Conservation (phyloP, 2,797 vertebrate species). For the Ara ararauna region DNA sequence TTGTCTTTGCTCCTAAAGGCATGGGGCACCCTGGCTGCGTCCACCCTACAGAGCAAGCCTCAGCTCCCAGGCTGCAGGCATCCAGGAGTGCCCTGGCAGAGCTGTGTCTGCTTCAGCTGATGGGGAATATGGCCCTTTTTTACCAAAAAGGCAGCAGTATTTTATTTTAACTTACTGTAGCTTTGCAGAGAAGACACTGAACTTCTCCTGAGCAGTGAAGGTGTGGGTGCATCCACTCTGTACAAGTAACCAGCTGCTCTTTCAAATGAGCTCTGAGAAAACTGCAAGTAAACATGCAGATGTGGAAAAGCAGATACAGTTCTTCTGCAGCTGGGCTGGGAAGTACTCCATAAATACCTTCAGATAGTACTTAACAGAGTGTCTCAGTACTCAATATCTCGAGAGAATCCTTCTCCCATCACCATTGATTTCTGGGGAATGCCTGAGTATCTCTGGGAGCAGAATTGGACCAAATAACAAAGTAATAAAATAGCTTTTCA, state of each 20-base stretch:
- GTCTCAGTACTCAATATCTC: background rate
- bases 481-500: conserved; percentile 57
- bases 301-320: background rate
- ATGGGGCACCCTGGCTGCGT: background rate
- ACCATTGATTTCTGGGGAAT: conserved; percentile 14
- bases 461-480: background rate
- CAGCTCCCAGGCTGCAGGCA: background rate
- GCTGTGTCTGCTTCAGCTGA: background rate
- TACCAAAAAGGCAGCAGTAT: background rate
- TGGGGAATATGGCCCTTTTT: background rate
- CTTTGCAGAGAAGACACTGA: background rate
- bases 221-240: background rate
- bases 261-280: background rate
- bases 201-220: background rate
- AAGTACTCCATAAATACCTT: background rate
- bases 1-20: background rate
- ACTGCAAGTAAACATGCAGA: background rate
- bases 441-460: background rate
- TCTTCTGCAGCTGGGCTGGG: background rate
- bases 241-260: rapidly evolving
- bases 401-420: conserved; percentile 23
- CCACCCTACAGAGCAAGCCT: background rate
- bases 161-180: background rate
- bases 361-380: background rate
- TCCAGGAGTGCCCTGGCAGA: background rate